A percentile compares a stretch with the other conserved stretches of the same genome.
Evolutionary conservation across 2,888 invertebrate genomes (phyloP).

Genomic region (Augochlorella aurata): DNA sequence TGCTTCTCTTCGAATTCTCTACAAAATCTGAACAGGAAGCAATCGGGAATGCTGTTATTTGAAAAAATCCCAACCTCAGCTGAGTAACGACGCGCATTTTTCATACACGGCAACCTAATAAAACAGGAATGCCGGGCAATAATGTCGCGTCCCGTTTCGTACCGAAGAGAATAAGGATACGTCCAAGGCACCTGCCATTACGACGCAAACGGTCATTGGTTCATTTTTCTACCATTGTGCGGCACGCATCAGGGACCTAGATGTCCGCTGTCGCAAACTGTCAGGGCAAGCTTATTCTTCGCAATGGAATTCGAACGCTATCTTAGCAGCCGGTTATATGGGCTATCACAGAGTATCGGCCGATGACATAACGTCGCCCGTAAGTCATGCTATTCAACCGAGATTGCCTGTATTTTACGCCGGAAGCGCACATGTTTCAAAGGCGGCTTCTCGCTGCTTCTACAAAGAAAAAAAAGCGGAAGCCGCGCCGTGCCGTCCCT

Average conservation of each 20-base stretch:
- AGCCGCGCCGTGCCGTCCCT: background rate
- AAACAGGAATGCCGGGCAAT: background rate
- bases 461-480: conserved; percentile 33
- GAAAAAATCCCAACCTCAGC: background rate
- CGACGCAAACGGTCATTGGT: background rate
- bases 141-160: background rate
- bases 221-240: conserved; percentile 3
- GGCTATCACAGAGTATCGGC: conserved; percentile 47
- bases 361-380: conserved; percentile 50
- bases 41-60: background rate
- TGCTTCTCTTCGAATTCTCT: background rate
- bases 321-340: conserved; percentile 35
- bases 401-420: conserved; percentile 54
- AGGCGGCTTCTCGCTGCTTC: conserved; percentile 31
- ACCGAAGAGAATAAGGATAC: background rate
- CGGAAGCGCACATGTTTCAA: conserved; percentile 59
- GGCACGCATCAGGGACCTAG: background rate
- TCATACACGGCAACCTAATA: background rate
- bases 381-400: conserved; percentile 49
- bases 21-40: background rate
- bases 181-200: background rate
- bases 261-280: background rate
- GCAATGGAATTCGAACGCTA: conserved; percentile 29
- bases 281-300: conserved; percentile 24
- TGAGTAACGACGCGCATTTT: background rate